Percentiles rank a stretch among this genome's conserved stretches.
Evolutionary conservation across 2,888 invertebrate species (phyloP).

Genomic region (Chrysodeixis includens): DNA sequence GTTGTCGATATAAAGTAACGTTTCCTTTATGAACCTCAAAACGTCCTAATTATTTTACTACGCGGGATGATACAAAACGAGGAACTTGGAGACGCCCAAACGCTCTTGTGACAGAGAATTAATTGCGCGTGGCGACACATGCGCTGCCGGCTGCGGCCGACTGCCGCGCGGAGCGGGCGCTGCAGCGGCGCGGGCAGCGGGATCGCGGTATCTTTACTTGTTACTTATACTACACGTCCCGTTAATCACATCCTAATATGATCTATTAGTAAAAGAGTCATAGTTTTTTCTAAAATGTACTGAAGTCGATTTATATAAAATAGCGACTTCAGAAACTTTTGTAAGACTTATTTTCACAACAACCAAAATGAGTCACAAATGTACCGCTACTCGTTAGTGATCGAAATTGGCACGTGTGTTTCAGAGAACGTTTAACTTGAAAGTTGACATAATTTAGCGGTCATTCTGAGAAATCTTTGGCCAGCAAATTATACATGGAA

Average conservation of each 20-base stretch:
- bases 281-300: conserved; percentile 42
- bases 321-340: conserved; percentile 46
- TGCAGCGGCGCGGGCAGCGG: conserved; percentile 53
- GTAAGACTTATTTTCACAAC: conserved; percentile 57
- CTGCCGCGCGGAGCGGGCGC: conserved; percentile 45
- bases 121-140: conserved; percentile 88
- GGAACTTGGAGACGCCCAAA: conserved; percentile 86
- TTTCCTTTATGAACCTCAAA: conserved; percentile 89
- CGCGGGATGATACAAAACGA: conserved; percentile 84
- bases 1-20: conserved; percentile 89
- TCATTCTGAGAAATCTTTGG: conserved; percentile 55
- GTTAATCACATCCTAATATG: conserved; percentile 27
- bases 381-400: conserved; percentile 54
- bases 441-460: conserved; percentile 57
- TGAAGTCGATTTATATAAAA: conserved; percentile 44
- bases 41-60: conserved; percentile 89
- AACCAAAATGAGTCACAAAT: conserved; percentile 57
- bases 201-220: not conserved
- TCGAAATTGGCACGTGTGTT: conserved; percentile 60
- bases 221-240: conserved; percentile 7
- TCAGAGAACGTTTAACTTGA: conserved; percentile 61
- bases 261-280: conserved; percentile 32
- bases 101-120: conserved; percentile 89
- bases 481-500: conserved; percentile 60
- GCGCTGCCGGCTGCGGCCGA: conserved; percentile 63